phyloP scores from a whole-genome alignment of 2,797 vertebrate species.

The Poeciliopsis turneri region DNA sequence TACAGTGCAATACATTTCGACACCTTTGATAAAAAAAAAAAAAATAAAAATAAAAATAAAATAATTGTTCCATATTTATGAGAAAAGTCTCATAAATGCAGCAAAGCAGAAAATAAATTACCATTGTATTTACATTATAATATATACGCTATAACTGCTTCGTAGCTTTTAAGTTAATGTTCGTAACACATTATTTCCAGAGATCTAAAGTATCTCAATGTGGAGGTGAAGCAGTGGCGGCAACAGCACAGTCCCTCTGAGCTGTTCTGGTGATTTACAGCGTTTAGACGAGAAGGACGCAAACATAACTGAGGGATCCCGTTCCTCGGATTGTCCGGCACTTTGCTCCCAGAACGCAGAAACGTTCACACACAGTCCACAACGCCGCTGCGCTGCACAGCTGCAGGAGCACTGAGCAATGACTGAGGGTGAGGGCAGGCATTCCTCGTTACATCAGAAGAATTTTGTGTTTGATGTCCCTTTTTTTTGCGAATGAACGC shows the following conservation, averaged over 20 bases:
- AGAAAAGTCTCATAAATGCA: conserved; percentile 66
- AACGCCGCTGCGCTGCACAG: conserved; percentile 39
- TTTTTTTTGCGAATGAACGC: conserved; percentile 48
- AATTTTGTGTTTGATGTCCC: conserved; percentile 46
- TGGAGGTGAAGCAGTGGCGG: conserved; percentile 48
- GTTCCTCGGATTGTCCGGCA: conserved; percentile 41
- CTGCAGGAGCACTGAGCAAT: conserved; percentile 56
- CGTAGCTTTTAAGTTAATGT: conserved; percentile 47
- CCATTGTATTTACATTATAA: conserved; percentile 72
- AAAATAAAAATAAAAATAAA: neutral
- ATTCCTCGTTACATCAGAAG: conserved; percentile 41
- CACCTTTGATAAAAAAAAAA: conserved; percentile 68
- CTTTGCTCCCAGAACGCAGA: conserved; percentile 41
- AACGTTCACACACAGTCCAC: conserved; percentile 46
- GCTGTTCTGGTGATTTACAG: conserved; percentile 17
- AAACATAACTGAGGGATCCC: conserved; percentile 22
- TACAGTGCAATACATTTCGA: conserved; percentile 71
- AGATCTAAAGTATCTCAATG: conserved; percentile 35
- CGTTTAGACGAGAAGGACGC: conserved; percentile 34
- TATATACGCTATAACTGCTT: conserved; percentile 59
- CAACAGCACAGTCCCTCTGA: conserved; percentile 53
- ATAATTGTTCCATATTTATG: conserved; percentile 59
- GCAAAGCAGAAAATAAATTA: conserved; percentile 77
- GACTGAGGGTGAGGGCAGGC: conserved; percentile 34
- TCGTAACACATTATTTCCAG: conserved; percentile 49